A percentile compares a stretch with the other conserved stretches of the same genome.
Evolutionary conservation across 2,113 vertebrate species (phyloP).

Genomic region (Copsychus sechellarum): DNA sequence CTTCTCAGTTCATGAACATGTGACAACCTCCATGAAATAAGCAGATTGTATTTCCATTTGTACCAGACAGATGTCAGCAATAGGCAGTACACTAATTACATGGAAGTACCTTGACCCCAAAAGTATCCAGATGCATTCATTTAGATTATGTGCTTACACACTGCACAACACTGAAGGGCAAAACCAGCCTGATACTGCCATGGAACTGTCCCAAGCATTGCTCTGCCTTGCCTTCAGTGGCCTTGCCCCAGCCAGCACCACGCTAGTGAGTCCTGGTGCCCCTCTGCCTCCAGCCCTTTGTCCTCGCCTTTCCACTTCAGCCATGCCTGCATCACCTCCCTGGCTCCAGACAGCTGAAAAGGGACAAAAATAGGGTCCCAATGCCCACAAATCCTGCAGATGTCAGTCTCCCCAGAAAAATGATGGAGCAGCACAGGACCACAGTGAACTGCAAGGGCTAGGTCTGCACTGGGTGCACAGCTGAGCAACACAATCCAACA

Average conservation of each 20-base stretch:
- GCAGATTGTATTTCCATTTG: background rate
- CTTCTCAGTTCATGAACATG: background rate
- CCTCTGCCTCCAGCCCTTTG: background rate
- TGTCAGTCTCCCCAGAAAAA: background rate
- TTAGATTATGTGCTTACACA: background rate
- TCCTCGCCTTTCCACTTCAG: background rate
- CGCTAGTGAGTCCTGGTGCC: background rate
- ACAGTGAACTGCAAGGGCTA: background rate
- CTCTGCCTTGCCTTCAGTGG: background rate
- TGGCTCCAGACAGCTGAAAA: background rate
- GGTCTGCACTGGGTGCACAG: background rate
- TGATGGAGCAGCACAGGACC: background rate
- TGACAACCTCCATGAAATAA: background rate
- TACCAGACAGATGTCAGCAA: background rate
- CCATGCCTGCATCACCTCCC: background rate
- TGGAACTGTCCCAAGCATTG: fast-evolving
- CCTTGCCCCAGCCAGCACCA: background rate
- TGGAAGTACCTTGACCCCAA: background rate
- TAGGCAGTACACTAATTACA: background rate
- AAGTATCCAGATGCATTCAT: background rate
- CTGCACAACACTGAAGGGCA: background rate
- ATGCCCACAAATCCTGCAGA: fast-evolving
- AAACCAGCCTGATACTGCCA: background rate
- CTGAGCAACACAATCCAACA: background rate
- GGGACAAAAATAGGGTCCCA: background rate